Percentiles rank a stretch among this genome's conserved stretches.
phyloP scores from a whole-genome alignment of 2,797 vertebrate species.

The Amniataba percoides region DNA sequence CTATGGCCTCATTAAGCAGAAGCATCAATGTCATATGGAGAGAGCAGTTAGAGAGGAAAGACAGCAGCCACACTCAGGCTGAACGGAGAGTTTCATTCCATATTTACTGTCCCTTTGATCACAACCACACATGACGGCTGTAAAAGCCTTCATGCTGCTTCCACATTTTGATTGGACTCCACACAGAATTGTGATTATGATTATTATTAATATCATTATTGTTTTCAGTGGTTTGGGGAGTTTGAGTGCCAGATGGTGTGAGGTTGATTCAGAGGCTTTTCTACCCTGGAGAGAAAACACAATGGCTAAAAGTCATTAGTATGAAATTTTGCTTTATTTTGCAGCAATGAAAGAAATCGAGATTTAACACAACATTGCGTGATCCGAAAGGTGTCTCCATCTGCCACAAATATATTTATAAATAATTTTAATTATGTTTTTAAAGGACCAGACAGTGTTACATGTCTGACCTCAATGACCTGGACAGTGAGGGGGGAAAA shows the following conservation, averaged over 20 bases:
- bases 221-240: conserved; percentile 2
- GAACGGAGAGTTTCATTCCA: conserved; percentile 7
- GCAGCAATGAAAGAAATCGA: conserved; percentile 24
- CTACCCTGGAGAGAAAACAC: conserved; percentile 1
- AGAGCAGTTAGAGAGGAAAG: conserved; percentile 30
- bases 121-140: not conserved
- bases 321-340: conserved; percentile 18
- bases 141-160: not conserved
- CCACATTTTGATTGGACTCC: conserved; percentile 14
- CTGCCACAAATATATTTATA: not conserved
- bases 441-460: not conserved
- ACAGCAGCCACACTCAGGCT: conserved; percentile 32
- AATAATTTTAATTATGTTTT: not conserved
- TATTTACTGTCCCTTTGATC: conserved; percentile 31
- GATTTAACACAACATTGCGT: conserved; percentile 8
- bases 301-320: not conserved
- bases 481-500: not conserved
- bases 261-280: conserved; percentile 23
- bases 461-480: conserved; percentile 2
- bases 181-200: not conserved
- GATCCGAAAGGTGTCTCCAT: not conserved
- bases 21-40: conserved; percentile 40
- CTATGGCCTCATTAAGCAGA: conserved; percentile 40
- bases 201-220: conserved; percentile 12
- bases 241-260: conserved; percentile 40